A percentile compares a stretch with the other conserved stretches of the same genome.
Conservation (phyloP, 1,140 invertebrate species). For the Chymomyza costata region DNA sequence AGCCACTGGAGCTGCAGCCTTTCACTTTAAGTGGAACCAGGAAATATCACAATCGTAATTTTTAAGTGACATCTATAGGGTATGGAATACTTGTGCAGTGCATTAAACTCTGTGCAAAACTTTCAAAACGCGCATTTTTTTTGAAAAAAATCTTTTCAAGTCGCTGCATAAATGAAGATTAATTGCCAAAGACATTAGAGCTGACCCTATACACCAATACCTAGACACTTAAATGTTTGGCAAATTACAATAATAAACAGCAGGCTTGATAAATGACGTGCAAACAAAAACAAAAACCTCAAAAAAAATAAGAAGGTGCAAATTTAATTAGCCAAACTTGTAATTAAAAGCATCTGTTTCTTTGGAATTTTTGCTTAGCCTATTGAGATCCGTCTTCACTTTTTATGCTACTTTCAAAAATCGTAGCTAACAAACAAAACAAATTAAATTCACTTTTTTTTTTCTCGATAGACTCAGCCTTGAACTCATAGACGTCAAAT, state of each 20-base stretch:
- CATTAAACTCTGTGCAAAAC: constrained; percentile 51
- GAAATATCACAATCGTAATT: constrained; percentile 27
- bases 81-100: constrained; percentile 33
- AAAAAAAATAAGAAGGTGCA: no score
- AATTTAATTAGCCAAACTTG: constrained; percentile 49
- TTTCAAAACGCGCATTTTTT: constrained; percentile 25
- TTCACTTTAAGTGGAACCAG: constrained; percentile 34
- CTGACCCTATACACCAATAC: constrained; percentile 30
- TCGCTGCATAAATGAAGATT: constrained; percentile 37
- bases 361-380: no score
- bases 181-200: constrained; percentile 44
- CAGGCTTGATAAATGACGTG: constrained; percentile 56
- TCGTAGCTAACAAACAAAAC: constrained; percentile 1
- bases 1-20: constrained; percentile 15
- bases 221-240: no score
- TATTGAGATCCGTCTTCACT: no score
- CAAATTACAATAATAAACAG: constrained; percentile 11
- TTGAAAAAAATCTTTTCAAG: constrained; percentile 18
- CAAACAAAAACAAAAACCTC: no score
- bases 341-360: no score
- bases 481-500: constrained; percentile 34
- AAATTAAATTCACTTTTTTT: neutral
- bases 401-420: constrained; percentile 21
- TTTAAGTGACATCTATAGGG: neutral
- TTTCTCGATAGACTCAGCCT: constrained; percentile 24